A percentile compares a stretch with the other conserved stretches of the same genome.
Conservation (phyloP, 2,888 invertebrate genomes). For the Papilio gigon region DNA sequence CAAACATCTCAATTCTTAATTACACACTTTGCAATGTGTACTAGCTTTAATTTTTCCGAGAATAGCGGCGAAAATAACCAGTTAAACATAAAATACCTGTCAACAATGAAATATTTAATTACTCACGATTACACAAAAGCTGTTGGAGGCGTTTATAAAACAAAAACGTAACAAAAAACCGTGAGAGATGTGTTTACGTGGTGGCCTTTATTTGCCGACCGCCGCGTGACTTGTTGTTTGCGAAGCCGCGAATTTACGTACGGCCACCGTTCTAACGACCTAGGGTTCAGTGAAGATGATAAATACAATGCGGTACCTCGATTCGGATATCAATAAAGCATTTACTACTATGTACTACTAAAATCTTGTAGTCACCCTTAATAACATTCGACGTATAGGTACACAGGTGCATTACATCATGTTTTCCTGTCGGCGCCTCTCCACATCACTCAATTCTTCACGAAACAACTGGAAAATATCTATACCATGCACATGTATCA, state of each 20-base stretch:
- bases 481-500: neutral
- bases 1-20: slow-evolving; percentile 1
- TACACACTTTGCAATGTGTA: neutral
- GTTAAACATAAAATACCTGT: slow-evolving; percentile 15
- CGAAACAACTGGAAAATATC: neutral
- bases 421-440: too few relatives aligned
- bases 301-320: neutral
- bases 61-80: neutral
- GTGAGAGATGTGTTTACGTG: slow-evolving; percentile 10
- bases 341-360: neutral
- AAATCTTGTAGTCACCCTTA: too few relatives aligned
- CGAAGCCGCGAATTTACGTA: slow-evolving; percentile 8
- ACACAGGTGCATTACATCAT: too few relatives aligned
- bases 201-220: slow-evolving; percentile 16
- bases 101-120: slow-evolving; percentile 11
- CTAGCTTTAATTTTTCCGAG: slow-evolving; percentile 3
- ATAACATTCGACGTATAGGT: too few relatives aligned
- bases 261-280: neutral
- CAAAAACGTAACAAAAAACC: slow-evolving; percentile 25
- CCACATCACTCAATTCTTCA: too few relatives aligned
- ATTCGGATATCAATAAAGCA: neutral
- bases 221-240: slow-evolving; percentile 22
- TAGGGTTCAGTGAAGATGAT: neutral
- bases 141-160: slow-evolving; percentile 18
- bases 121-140: slow-evolving; percentile 13